Percentiles rank a stretch among this genome's conserved stretches.
phyloP scores from a whole-genome alignment of 2,888 invertebrate species.

The Heliconius erato region DNA sequence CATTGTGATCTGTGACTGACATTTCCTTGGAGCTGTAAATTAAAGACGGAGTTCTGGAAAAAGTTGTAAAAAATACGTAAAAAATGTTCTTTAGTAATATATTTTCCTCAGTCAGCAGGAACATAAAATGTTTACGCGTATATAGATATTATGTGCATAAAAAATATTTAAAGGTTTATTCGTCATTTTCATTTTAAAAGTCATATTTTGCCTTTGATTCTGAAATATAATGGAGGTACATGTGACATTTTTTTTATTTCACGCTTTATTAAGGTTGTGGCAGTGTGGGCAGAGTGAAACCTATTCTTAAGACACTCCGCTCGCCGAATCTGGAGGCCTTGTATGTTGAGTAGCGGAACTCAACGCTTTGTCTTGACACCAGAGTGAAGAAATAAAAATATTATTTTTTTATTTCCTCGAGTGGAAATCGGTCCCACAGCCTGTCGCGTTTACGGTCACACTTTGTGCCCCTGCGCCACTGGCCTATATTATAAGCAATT shows the following conservation, averaged over 20 bases:
- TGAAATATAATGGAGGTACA: neutral
- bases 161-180: slow-evolving; percentile 46
- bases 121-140: slow-evolving; percentile 45
- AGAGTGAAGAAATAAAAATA: too few relatives aligned
- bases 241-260: too few relatives aligned
- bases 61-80: slow-evolving; percentile 40
- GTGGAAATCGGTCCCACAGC: too few relatives aligned
- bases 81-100: slow-evolving; percentile 35
- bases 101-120: slow-evolving; percentile 39
- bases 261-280: too few relatives aligned
- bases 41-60: slow-evolving; percentile 21
- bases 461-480: too few relatives aligned
- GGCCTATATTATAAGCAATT: neutral
- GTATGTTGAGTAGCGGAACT: too few relatives aligned
- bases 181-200: slow-evolving; percentile 41
- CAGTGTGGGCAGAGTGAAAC: too few relatives aligned
- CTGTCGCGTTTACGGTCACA: too few relatives aligned
- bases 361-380: too few relatives aligned
- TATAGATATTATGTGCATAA: slow-evolving; percentile 32
- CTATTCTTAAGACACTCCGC: too few relatives aligned
- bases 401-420: too few relatives aligned
- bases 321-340: too few relatives aligned
- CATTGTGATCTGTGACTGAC: slow-evolving; percentile 31
- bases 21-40: slow-evolving; percentile 21
- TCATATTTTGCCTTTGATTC: slow-evolving; percentile 14